A percentile compares a stretch with the other conserved stretches of the same genome.
These are phyloP conservation scores for Rattus norvegicus DNA, from an alignment of 2,113 vertebrate genomes.

Conservation along the genomic window DNA sequence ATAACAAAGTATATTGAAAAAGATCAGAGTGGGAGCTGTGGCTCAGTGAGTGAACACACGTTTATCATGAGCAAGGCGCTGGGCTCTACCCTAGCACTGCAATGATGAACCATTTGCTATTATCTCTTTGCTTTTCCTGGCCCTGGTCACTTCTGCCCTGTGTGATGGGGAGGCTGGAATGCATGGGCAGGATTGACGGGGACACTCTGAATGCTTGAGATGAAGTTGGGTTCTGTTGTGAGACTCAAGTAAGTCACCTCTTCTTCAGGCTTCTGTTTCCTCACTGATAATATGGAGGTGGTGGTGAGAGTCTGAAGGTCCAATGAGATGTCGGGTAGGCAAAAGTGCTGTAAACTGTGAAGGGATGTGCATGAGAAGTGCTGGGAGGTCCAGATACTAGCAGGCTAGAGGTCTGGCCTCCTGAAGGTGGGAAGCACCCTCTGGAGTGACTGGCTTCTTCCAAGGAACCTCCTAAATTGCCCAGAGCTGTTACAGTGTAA, in stretches of 20 bases:
- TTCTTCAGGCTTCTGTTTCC: neutral
- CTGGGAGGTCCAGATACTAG: neutral
- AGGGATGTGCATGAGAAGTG: neutral
- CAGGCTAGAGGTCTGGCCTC: neutral
- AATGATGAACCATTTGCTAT: neutral
- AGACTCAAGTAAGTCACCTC: neutral
- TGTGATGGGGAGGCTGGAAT: neutral
- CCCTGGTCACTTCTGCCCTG: neutral
- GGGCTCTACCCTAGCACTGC: neutral
- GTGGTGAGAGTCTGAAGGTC: neutral
- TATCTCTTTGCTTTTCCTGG: neutral
- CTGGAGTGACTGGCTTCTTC: neutral
- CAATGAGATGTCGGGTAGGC: neutral
- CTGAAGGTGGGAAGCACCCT: neutral
- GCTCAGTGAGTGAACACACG: neutral
- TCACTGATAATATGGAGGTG: neutral
- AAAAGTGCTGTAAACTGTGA: neutral
- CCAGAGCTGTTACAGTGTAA: conserved; percentile 46
- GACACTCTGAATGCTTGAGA: neutral
- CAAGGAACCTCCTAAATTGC: neutral
- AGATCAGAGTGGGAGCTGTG: no score
- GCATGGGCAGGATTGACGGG: neutral
- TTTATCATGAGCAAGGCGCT: neutral
- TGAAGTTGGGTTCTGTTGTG: neutral
- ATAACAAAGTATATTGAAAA: neutral